phyloP scores from a whole-genome alignment of 2,888 invertebrate species.

The Ophion ellenae region DNA sequence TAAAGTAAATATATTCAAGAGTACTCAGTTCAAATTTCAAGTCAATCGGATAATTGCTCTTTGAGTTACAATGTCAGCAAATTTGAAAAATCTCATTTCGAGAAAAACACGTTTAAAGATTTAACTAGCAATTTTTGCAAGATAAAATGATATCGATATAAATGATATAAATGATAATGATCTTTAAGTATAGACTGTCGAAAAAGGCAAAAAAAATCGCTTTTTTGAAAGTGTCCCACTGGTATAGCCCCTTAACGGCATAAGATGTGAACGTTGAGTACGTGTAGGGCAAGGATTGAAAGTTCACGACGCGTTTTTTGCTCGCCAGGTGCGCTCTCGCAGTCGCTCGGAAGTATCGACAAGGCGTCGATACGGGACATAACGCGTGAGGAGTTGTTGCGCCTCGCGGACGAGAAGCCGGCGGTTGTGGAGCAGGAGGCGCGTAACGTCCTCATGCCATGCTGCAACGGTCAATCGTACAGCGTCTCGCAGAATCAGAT shows the following conservation, averaged over 20 bases:
- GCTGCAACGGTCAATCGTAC: slow-evolving; percentile 93
- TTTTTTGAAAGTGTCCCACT: too few species aligned
- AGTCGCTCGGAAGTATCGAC: slow-evolving; percentile 88
- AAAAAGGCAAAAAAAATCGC: too few species aligned
- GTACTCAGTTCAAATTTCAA: too few species aligned
- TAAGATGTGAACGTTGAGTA: neutral
- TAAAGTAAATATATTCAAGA: too few species aligned
- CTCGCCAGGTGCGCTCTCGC: slow-evolving; percentile 83
- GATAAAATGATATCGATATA: too few species aligned
- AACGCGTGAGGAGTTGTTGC: slow-evolving; percentile 80
- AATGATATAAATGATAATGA: too few species aligned
- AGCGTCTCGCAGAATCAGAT: slow-evolving; percentile 96
- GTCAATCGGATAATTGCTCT: too few species aligned
- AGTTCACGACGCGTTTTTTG: neutral
- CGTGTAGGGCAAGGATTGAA: neutral
- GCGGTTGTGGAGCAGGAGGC: slow-evolving; percentile 85
- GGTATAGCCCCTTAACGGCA: neutral
- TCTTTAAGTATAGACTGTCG: too few species aligned
- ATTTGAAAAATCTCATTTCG: too few species aligned
- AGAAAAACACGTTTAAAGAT: too few species aligned
- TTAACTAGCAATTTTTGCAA: too few species aligned
- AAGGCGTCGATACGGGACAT: slow-evolving; percentile 78
- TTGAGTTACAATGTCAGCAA: too few species aligned
- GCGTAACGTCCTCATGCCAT: slow-evolving; percentile 93
- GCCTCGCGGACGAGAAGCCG: slow-evolving; percentile 80